These are phyloP conservation scores for Lasiurus cinereus DNA, from an alignment of 2,113 vertebrate species.

Conservation along the genomic window DNA sequence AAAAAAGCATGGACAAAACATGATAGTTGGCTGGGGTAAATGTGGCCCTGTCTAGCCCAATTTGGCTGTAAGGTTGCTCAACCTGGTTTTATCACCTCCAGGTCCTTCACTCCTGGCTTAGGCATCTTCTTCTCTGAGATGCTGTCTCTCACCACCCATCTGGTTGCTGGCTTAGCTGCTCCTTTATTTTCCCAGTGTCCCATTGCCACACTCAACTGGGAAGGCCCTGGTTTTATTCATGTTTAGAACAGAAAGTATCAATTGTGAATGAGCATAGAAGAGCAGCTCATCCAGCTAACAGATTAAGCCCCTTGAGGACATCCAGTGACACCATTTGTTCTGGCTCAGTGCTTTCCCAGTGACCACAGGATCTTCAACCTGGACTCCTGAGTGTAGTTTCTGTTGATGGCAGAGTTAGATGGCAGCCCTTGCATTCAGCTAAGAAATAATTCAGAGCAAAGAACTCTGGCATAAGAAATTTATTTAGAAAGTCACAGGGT, in stretches of 20 bases:
- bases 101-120: background rate
- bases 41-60: background rate
- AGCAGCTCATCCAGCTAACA: background rate
- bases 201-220: background rate
- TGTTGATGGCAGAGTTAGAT: background rate
- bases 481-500: background rate
- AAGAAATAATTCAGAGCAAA: background rate
- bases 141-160: no score
- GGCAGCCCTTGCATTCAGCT: background rate
- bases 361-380: background rate
- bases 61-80: background rate
- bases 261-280: background rate
- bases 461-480: background rate
- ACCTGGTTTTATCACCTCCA: background rate
- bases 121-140: background rate
- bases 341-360: background rate
- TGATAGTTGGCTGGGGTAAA: background rate
- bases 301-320: background rate
- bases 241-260: background rate
- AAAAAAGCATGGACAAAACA: background rate
- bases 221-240: background rate
- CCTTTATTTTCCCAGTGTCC: background rate
- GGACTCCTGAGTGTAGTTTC: background rate
- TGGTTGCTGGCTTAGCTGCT: background rate
- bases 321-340: background rate